Percentiles rank a stretch among this genome's conserved stretches.
Conservation (phyloP, 2,797 vertebrate species). For the Distichodus sexfasciatus region DNA sequence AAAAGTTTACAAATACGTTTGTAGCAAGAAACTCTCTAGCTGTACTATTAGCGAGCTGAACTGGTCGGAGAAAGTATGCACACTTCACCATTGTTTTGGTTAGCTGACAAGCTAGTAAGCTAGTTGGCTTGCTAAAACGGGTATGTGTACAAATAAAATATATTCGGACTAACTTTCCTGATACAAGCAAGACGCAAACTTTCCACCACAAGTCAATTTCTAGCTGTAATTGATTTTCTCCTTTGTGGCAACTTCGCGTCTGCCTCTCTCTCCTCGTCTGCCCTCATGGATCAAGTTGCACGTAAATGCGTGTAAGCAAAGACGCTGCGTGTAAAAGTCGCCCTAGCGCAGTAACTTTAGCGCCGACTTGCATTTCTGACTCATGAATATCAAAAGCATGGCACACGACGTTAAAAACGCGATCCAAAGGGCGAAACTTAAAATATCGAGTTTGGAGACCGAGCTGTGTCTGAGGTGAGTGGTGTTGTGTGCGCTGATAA, state of each 20-base stretch:
- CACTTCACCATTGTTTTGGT: background rate
- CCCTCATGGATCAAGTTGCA: conserved; percentile 37
- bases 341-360: background rate
- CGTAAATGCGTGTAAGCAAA: conserved; percentile 31
- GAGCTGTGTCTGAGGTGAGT: conserved; percentile 62
- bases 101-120: background rate
- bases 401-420: conserved; percentile 65
- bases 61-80: background rate
- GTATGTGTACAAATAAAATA: background rate
- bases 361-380: conserved; percentile 7
- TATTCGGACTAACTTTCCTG: background rate
- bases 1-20: background rate
- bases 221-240: background rate
- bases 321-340: conserved; percentile 19
- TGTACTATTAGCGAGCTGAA: too few relatives aligned
- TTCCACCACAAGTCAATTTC: too few relatives aligned
- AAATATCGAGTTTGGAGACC: conserved; percentile 65
- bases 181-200: background rate
- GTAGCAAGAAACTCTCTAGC: too few relatives aligned
- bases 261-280: background rate
- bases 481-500: background rate
- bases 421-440: conserved; percentile 68
- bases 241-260: background rate
- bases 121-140: background rate
- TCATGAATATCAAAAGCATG: conserved; percentile 60